phyloP scores from a whole-genome alignment of 2,888 invertebrate genomes.

The Andrena dorsata region DNA sequence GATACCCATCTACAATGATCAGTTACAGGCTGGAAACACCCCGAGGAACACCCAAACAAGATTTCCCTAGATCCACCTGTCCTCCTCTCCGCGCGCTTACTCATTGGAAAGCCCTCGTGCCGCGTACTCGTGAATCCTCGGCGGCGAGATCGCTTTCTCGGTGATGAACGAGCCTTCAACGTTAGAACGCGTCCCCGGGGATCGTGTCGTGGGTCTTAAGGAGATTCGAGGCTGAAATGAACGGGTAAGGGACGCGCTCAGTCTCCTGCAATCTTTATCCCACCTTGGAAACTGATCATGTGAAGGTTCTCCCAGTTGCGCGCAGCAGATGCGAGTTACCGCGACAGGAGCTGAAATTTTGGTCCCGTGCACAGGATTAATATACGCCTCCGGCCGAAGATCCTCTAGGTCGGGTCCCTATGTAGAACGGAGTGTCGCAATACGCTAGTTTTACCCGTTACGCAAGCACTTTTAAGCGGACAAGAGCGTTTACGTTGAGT shows the following conservation, averaged over 20 bases:
- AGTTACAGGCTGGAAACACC: too few relatives aligned
- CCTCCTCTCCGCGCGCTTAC: too few relatives aligned
- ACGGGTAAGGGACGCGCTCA: not conserved
- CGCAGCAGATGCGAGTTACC: not conserved
- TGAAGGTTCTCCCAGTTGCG: not conserved
- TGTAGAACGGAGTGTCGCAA: too few relatives aligned
- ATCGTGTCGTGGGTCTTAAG: not conserved
- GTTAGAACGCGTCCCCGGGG: slow-evolving; percentile 8
- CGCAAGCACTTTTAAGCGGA: too few relatives aligned
- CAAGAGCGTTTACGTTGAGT: too few relatives aligned
- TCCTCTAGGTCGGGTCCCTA: not conserved
- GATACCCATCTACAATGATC: too few relatives aligned
- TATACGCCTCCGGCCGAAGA: not conserved
- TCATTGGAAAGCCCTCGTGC: too few relatives aligned
- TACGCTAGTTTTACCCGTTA: too few relatives aligned
- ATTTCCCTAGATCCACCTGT: too few relatives aligned
- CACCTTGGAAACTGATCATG: slow-evolving; percentile 13
- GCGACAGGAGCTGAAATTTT: not conserved
- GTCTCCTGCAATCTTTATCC: slow-evolving; percentile 11
- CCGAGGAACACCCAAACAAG: too few relatives aligned
- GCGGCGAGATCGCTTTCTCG: not conserved
- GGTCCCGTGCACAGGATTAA: not conserved
- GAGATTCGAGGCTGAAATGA: slow-evolving; percentile 3
- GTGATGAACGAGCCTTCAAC: slow-evolving; percentile 6
- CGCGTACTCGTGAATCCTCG: slow-evolving; percentile 6